Evolutionary conservation across 1,140 invertebrate species (phyloP).

Genomic region (Drosophila orosa): DNA sequence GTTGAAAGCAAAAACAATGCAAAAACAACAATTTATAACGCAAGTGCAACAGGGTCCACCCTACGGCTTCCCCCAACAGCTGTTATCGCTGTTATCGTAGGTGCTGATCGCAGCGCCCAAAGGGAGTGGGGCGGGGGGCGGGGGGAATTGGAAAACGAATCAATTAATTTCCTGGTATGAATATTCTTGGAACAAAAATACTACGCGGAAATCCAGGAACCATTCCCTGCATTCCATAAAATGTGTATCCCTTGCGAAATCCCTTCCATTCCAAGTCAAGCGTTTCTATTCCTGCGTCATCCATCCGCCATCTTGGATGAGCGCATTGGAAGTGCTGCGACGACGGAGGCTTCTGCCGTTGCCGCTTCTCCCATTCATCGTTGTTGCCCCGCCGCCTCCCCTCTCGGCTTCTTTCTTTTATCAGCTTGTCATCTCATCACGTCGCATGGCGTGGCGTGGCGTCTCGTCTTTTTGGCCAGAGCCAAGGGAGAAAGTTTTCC

Average conservation of each 20-base stretch:
- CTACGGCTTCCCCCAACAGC: slow-evolving; percentile 23
- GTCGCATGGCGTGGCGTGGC: slow-evolving; percentile 22
- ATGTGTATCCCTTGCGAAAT: slow-evolving; percentile 20
- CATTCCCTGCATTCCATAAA: slow-evolving; percentile 6
- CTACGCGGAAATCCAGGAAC: too few relatives aligned
- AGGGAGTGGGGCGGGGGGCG: too few relatives aligned
- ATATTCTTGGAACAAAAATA: too few relatives aligned
- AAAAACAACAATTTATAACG: slow-evolving; percentile 20
- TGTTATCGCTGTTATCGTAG: slow-evolving; percentile 19
- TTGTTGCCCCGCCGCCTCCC: background rate
- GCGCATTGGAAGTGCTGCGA: slow-evolving; percentile 17
- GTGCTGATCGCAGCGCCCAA: slow-evolving; percentile 2
- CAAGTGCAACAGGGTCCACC: slow-evolving; percentile 39
- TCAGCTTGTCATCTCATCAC: slow-evolving; percentile 40
- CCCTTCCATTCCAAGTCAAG: slow-evolving; percentile 6
- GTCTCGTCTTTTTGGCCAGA: slow-evolving; percentile 35
- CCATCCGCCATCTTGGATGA: slow-evolving; percentile 36
- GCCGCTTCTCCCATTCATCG: slow-evolving; percentile 23
- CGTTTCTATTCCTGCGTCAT: slow-evolving; percentile 9
- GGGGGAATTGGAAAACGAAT: background rate
- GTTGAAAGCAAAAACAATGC: slow-evolving; percentile 11
- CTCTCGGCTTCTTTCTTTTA: slow-evolving; percentile 20
- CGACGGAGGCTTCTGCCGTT: slow-evolving; percentile 20
- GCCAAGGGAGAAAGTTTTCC: slow-evolving; percentile 43
- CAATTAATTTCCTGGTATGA: background rate